These are phyloP conservation scores for Conger conger DNA, from an alignment of 2,113 vertebrate species.

Conservation along the genomic window DNA sequence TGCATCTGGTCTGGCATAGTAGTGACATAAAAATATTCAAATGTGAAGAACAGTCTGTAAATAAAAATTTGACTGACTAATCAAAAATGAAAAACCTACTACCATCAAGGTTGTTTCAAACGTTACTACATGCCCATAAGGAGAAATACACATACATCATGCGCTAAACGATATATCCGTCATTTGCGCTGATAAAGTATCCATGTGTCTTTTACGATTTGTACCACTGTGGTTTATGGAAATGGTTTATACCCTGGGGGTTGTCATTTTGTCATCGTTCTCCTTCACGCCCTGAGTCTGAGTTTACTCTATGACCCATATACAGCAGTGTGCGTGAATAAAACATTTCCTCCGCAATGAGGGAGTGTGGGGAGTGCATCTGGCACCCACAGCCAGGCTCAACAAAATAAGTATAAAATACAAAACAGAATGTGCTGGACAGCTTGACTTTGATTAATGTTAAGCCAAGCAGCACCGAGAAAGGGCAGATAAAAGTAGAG, in stretches of 20 bases:
- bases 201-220: no score
- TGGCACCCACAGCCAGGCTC: neutral
- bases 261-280: no score
- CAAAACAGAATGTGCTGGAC: neutral
- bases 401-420: neutral
- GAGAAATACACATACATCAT: neutral
- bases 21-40: no score
- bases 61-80: neutral
- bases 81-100: neutral
- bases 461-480: neutral
- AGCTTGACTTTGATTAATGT: slow-evolving; percentile 9
- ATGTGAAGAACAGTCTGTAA: no score
- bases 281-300: neutral
- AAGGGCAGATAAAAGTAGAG: slow-evolving; percentile 2
- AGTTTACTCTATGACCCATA: neutral
- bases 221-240: no score
- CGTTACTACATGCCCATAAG: neutral
- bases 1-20: no score
- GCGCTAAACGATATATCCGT: no score
- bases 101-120: neutral
- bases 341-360: neutral
- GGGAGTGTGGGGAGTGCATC: neutral
- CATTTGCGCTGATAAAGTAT: no score
- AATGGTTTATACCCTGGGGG: no score
- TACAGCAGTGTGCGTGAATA: neutral